A percentile compares a stretch with the other conserved stretches of the same genome.
Evolutionary conservation across 2,888 invertebrate genomes (phyloP).

Genomic region (Polyommatus iphigenia): DNA sequence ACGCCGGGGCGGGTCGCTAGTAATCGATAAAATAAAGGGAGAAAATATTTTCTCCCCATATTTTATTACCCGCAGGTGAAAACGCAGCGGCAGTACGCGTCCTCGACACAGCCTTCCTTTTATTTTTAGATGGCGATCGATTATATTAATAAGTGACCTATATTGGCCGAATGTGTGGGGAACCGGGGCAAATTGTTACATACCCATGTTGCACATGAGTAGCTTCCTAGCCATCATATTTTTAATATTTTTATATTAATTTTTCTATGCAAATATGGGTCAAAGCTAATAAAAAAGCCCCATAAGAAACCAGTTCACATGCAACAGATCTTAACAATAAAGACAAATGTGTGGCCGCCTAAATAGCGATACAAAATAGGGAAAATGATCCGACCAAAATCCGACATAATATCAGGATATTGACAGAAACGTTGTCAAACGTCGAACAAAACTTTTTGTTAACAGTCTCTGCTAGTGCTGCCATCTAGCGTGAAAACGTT

Average conservation of each 20-base stretch:
- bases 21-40: background rate
- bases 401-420: no score
- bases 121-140: constrained; percentile 20
- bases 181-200: background rate
- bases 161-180: constrained; percentile 4
- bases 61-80: background rate
- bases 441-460: no score
- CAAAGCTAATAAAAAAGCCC: background rate
- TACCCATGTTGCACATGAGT: background rate
- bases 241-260: background rate
- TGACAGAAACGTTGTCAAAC: no score
- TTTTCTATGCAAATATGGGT: background rate
- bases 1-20: no score
- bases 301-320: no score
- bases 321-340: no score
- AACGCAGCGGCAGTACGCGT: background rate
- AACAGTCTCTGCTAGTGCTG: no score
- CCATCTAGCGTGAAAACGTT: no score
- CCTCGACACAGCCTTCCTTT: constrained; percentile 16
- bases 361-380: no score
- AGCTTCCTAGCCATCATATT: background rate
- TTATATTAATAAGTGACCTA: constrained; percentile 22
- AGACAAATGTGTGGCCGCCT: no score
- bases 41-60: background rate
- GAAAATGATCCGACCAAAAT: no score